phyloP scores from a whole-genome alignment of 2,113 vertebrate genomes.

The Arothron firmamentum region DNA sequence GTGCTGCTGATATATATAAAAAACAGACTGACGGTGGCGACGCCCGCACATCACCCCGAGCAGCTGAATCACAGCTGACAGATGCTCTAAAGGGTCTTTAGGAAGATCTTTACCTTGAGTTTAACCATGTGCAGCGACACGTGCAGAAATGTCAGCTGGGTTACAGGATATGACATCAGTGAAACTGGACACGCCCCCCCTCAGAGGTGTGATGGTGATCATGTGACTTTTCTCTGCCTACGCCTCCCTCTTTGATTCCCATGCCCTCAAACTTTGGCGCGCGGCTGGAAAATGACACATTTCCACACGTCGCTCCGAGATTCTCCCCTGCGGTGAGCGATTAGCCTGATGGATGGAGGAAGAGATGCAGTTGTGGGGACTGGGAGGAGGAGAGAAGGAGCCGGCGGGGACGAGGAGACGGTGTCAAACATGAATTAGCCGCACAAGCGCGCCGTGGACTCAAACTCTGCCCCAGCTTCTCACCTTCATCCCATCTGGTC shows the following conservation, averaged over 20 bases:
- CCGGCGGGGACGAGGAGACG: slow-evolving; percentile 1
- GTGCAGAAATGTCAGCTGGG: too few species aligned
- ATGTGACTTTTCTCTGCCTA: too few species aligned
- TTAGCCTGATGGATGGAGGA: slow-evolving; percentile 41
- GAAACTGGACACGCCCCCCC: too few species aligned
- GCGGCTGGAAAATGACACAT: not conserved
- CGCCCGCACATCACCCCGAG: not conserved
- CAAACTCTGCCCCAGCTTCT: slow-evolving; percentile 39
- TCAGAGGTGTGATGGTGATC: too few species aligned
- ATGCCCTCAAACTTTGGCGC: too few species aligned
- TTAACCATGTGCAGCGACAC: too few species aligned
- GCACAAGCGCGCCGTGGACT: slow-evolving; percentile 22
- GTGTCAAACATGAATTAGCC: slow-evolving; percentile 62
- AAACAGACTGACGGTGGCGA: slow-evolving; percentile 6
- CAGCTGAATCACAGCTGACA: slow-evolving; percentile 9
- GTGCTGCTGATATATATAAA: slow-evolving; percentile 29
- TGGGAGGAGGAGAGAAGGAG: slow-evolving; percentile 1
- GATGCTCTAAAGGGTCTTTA: not conserved
- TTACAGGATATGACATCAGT: too few species aligned
- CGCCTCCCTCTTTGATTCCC: too few species aligned
- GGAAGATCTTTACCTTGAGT: too few species aligned
- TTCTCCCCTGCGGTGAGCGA: slow-evolving; percentile 33
- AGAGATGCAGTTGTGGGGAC: too few species aligned
- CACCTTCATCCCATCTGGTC: slow-evolving; percentile 7
- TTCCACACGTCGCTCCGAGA: slow-evolving; percentile 37